phyloP scores from a whole-genome alignment of 2,797 vertebrate species.

The Morelia viridis region DNA sequence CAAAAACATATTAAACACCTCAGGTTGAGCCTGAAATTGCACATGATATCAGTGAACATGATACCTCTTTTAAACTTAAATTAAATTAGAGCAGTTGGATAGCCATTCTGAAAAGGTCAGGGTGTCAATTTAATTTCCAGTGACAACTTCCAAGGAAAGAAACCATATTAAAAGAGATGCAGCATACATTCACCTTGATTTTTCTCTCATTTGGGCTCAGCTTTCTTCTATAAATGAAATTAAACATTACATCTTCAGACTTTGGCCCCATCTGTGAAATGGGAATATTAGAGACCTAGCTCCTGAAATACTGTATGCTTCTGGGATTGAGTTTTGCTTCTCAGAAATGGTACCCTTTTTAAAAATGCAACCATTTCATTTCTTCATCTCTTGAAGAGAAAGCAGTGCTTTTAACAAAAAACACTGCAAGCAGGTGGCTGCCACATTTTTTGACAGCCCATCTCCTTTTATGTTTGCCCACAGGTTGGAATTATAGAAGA shows the following conservation, averaged over 20 bases:
- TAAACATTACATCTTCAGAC: neutral
- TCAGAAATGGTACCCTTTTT: neutral
- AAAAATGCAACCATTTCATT: constrained; percentile 7
- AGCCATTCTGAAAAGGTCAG: neutral
- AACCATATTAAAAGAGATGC: neutral
- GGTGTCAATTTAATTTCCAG: neutral
- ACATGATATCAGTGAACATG: neutral
- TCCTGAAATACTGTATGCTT: neutral
- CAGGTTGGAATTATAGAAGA: constrained; percentile 73
- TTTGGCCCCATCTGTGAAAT: neutral
- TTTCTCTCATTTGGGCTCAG: neutral
- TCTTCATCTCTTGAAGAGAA: constrained; percentile 7
- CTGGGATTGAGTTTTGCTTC: neutral
- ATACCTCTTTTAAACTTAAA: neutral
- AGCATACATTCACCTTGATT: too few species aligned
- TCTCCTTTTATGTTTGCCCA: constrained; percentile 54
- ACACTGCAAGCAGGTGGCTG: constrained; percentile 23
- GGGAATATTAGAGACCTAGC: neutral
- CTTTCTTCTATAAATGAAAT: constrained; percentile 4
- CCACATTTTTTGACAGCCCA: constrained; percentile 7
- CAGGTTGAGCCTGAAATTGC: neutral
- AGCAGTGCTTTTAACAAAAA: constrained; percentile 21
- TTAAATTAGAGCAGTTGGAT: neutral
- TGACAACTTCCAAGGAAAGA: neutral
- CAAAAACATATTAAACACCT: neutral